A percentile compares a stretch with the other conserved stretches of the same genome.
These are phyloP conservation scores for Acanthurus leucopareius DNA, from an alignment of 2,797 vertebrate genomes.

Conservation along the genomic window DNA sequence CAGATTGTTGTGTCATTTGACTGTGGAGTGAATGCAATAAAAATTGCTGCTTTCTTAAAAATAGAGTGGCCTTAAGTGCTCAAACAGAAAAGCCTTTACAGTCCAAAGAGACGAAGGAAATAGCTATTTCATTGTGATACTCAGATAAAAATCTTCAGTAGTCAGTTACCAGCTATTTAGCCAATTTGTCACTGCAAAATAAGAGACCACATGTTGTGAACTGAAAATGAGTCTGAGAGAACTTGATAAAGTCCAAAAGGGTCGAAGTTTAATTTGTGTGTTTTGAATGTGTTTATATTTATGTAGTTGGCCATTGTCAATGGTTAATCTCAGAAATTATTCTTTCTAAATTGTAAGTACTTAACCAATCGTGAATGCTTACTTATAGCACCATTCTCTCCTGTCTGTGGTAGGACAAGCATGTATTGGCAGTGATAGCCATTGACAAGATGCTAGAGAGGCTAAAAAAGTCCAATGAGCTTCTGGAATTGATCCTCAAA, in stretches of 20 bases:
- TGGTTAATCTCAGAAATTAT: too few relatives aligned
- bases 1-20: background rate
- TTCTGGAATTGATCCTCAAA: constrained; percentile 92
- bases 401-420: constrained; percentile 85
- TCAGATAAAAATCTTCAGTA: too few relatives aligned
- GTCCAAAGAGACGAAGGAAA: too few relatives aligned
- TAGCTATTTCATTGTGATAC: too few relatives aligned
- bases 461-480: constrained; percentile 88
- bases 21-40: background rate
- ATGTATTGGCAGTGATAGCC: constrained; percentile 86
- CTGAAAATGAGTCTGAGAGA: too few relatives aligned
- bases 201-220: too few relatives aligned
- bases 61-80: background rate
- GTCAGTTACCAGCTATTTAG: too few relatives aligned
- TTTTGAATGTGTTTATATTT: too few relatives aligned
- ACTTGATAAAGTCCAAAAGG: too few relatives aligned
- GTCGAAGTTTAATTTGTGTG: too few relatives aligned
- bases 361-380: background rate
- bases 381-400: constrained; percentile 15
- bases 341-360: background rate
- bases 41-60: constrained; percentile 1
- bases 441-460: constrained; percentile 91
- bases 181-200: too few relatives aligned
- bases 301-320: too few relatives aligned
- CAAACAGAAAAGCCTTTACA: background rate